Evolutionary conservation across 2,888 invertebrate genomes (phyloP).

Genomic region (Cistogaster globosa): DNA sequence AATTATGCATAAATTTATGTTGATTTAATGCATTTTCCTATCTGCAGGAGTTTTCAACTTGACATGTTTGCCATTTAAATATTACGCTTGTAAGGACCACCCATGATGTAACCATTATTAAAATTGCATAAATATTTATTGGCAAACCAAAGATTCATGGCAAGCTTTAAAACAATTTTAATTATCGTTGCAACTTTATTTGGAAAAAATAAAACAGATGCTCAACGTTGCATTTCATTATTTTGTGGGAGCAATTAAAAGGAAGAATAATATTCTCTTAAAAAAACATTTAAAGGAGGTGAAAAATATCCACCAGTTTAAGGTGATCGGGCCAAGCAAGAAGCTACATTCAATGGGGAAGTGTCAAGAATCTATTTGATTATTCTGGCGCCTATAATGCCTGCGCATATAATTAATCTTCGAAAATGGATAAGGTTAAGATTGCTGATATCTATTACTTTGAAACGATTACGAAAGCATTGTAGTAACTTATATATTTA

Average conservation of each 20-base stretch:
- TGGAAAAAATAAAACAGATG: neutral
- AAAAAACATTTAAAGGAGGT: neutral
- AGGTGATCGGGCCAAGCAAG: too few relatives aligned
- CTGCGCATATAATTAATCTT: too few relatives aligned
- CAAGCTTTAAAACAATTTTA: slow-evolving; percentile 47
- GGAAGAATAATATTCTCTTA: neutral
- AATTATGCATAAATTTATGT: slow-evolving; percentile 62
- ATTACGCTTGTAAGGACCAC: slow-evolving; percentile 52
- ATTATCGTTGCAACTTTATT: slow-evolving; percentile 49
- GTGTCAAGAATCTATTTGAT: too few relatives aligned
- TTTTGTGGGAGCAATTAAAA: neutral
- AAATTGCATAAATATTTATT: slow-evolving; percentile 39
- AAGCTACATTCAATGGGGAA: too few relatives aligned
- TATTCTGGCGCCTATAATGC: too few relatives aligned
- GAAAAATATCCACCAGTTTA: too few relatives aligned
- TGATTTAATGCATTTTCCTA: slow-evolving; percentile 34
- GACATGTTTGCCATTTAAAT: slow-evolving; percentile 31
- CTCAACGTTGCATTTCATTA: neutral
- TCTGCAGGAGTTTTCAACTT: slow-evolving; percentile 24
- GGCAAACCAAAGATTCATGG: neutral
- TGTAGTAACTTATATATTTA: too few relatives aligned
- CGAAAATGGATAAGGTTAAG: too few relatives aligned
- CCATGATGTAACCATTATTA: slow-evolving; percentile 38
- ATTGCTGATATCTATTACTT: too few relatives aligned
- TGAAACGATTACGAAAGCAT: too few relatives aligned